Conservation (phyloP, 2,888 invertebrate species). For the Neoaliturus tenellus region DNA sequence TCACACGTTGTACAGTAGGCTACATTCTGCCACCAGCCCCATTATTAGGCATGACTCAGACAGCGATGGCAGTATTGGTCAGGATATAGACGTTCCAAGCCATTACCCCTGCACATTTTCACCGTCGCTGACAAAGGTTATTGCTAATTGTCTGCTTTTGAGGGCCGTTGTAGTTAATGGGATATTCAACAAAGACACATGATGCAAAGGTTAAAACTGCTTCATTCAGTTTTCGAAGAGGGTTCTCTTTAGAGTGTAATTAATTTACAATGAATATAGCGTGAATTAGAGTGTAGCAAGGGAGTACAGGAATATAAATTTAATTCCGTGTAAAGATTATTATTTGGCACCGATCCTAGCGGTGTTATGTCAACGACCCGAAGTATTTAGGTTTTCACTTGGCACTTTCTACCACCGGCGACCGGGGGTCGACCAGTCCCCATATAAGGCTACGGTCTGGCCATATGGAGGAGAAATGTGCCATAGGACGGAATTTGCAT, state of each 20-base stretch:
- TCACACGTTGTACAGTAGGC: too few species aligned
- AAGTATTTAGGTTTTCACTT: neutral
- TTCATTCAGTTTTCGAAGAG: too few species aligned
- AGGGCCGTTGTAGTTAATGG: neutral
- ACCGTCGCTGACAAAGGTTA: neutral
- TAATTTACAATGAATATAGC: too few species aligned
- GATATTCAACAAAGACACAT: neutral
- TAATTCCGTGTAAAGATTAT: too few species aligned
- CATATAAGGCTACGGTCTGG: neutral
- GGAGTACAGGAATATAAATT: too few species aligned
- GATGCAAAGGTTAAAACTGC: too few species aligned
- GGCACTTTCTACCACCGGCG: neutral
- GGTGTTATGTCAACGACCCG: neutral
- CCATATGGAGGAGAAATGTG: neutral
- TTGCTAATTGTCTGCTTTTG: neutral
- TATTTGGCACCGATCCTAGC: too few species aligned
- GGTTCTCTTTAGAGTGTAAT: too few species aligned
- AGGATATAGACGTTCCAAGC: neutral
- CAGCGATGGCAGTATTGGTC: neutral
- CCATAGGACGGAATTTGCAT: neutral
- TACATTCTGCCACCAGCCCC: too few species aligned
- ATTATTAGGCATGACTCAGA: neutral
- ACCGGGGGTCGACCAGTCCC: neutral
- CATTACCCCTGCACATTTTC: conserved; percentile 18
- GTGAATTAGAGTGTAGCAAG: too few species aligned